Conservation (phyloP, 2,797 vertebrate species). For the Ceryle rudis region DNA sequence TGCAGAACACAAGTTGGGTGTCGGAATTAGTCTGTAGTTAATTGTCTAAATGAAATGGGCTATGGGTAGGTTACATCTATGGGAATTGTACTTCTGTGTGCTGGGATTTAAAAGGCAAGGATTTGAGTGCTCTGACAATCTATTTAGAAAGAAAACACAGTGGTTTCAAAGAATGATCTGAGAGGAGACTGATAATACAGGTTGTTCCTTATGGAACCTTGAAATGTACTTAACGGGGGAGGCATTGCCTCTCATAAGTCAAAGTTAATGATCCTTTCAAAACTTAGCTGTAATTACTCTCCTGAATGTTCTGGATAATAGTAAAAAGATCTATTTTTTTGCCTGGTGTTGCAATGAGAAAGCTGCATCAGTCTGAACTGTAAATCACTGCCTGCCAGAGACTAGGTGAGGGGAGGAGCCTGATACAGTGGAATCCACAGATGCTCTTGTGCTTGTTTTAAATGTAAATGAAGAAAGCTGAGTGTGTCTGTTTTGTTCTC, state of each 20-base stretch:
- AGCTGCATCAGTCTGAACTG: background rate
- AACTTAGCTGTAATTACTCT: conserved; percentile 47
- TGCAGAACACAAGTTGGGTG: background rate
- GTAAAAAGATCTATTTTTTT: conserved; percentile 56
- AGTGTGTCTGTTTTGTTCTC: conserved; percentile 28
- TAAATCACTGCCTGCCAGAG: background rate
- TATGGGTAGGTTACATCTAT: background rate
- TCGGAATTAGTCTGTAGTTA: background rate
- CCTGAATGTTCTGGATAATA: conserved; percentile 58
- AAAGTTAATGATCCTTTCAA: conserved; percentile 70
- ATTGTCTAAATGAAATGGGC: background rate
- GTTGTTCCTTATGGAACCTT: conserved; percentile 60
- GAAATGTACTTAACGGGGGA: conserved; percentile 50
- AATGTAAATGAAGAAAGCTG: conserved; percentile 26
- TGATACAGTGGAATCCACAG: background rate
- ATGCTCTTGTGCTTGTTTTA: conserved; percentile 14
- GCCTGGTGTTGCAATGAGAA: conserved; percentile 21
- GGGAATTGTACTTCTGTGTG: background rate
- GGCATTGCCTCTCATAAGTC: conserved; percentile 52
- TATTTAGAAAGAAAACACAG: conserved; percentile 18
- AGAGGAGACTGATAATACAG: conserved; percentile 34
- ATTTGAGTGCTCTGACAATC: conserved; percentile 68
- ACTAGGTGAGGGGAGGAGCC: conserved; percentile 19
- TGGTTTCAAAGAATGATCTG: background rate
- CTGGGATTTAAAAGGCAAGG: conserved; percentile 34